Evolutionary conservation across 1,140 invertebrate genomes (phyloP), one percentile per base, ranked within the genome.

Genomic region (Drosophila tristis): DNA sequence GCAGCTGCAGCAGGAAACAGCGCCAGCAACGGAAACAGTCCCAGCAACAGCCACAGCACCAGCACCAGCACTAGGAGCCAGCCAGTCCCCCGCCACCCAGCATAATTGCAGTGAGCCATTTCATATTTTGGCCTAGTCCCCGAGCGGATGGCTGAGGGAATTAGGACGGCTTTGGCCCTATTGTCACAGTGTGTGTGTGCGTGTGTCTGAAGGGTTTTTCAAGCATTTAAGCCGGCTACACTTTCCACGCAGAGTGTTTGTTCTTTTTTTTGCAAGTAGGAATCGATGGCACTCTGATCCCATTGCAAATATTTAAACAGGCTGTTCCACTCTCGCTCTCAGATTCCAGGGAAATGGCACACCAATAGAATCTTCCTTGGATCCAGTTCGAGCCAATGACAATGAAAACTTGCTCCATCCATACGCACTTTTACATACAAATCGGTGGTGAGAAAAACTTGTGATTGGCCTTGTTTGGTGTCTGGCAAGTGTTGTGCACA

Each of bases 1-100:
- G 82, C 82, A 89, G 84, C 79, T 76, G 78, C 74, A 76, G 35
- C 35, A 78, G 76, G 76, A 77, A 77, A 58, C 74, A 58, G 70
- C 57, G 54, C 63, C 54, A 61, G 57, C 57, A 25, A 49, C 47
- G 68, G 67, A 75, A 75, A 75, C 66, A 53, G 61, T 62, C 53
- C 67, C 49, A 71, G 61, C 54, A 65, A 64, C 49, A 71, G 61
- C 54, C 58, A 44, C 54, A 56, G 23, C 42, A n/a, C 16, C 20
- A n/a, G 13, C 5, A 15, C 16, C 53, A 63, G 66, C 66, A 31
- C 43, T 68, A 42, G 23, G 23, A 25, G 23, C 23, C 62, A 31
- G 29, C 49, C 49, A 15, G 5, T 43, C 39, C 53, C 54, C 35
- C 15, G 25, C 13, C 13, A 25, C 51, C 43, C 60, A 65, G 47